Evolutionary conservation across 2,888 invertebrate genomes (phyloP).

Genomic region (Conistra vaccinii): DNA sequence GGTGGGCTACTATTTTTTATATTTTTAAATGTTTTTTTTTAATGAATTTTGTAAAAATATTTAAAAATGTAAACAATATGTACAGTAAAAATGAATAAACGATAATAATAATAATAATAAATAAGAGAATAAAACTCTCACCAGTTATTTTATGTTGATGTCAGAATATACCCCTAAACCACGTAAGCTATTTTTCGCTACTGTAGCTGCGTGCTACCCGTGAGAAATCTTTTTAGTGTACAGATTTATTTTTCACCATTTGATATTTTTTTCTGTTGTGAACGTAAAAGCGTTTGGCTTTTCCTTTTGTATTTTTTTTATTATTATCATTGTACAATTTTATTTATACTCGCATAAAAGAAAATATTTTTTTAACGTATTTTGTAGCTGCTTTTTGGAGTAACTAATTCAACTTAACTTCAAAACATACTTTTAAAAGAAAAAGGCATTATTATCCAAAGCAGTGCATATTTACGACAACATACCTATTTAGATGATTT

Average conservation of each 20-base stretch:
- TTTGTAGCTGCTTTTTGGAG: neutral
- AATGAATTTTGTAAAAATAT: too few species aligned
- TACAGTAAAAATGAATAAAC: too few species aligned
- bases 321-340: neutral
- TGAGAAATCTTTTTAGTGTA: constrained; percentile 43
- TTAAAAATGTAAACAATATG: too few species aligned
- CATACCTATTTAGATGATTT: neutral
- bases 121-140: too few species aligned
- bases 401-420: neutral
- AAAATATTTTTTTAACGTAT: neutral
- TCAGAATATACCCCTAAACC: constrained; percentile 14
- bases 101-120: too few species aligned
- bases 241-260: constrained; percentile 33
- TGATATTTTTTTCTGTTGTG: constrained; percentile 6
- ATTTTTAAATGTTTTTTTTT: too few species aligned
- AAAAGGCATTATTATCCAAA: neutral
- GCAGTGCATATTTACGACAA: neutral
- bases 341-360: neutral
- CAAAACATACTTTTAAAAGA: neutral
- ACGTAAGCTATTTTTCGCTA: constrained; percentile 31
- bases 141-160: neutral
- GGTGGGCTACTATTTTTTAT: too few species aligned
- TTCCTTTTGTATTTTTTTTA: neutral
- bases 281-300: neutral
- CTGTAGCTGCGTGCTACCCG: constrained; percentile 13